These are phyloP conservation scores for Fissipunctia ypsillon DNA, from an alignment of 2,888 invertebrate species.

Conservation along the genomic window DNA sequence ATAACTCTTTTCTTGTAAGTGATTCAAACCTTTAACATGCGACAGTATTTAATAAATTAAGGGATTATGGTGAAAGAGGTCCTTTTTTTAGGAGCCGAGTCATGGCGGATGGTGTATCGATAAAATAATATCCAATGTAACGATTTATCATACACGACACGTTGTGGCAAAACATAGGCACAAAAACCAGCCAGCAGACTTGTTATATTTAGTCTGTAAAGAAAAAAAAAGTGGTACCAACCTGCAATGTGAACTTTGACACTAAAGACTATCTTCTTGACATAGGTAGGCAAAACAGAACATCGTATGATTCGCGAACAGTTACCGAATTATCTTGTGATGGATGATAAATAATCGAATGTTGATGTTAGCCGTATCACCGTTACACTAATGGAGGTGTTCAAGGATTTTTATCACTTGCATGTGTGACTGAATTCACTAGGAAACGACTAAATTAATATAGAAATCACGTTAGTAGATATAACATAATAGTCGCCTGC, in stretches of 20 bases:
- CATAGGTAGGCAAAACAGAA: constrained; percentile 38
- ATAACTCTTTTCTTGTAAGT: not conserved
- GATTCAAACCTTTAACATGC: not conserved
- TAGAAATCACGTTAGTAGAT: constrained; percentile 1
- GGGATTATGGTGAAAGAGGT: not conserved
- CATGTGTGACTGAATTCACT: constrained; percentile 9
- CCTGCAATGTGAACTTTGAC: constrained; percentile 35
- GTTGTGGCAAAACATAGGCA: constrained; percentile 1
- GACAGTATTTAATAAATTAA: not conserved
- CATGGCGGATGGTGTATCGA: not conserved
- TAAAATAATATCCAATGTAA: constrained; percentile 18
- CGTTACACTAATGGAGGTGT: constrained; percentile 44
- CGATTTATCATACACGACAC: not conserved
- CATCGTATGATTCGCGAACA: constrained; percentile 51
- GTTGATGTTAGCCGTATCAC: constrained; percentile 26
- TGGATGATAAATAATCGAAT: constrained; percentile 36
- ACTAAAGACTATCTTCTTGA: not conserved
- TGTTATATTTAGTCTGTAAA: constrained; percentile 10
- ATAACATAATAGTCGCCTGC: no score
- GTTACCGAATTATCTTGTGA: constrained; percentile 25
- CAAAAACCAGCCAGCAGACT: constrained; percentile 11
- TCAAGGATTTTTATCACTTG: constrained; percentile 33
- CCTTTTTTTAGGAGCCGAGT: not conserved
- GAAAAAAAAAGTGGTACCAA: constrained; percentile 19
- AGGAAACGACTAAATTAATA: constrained; percentile 8